phyloP scores from a whole-genome alignment of 2,113 vertebrate genomes.

The Muntiacus reevesi region DNA sequence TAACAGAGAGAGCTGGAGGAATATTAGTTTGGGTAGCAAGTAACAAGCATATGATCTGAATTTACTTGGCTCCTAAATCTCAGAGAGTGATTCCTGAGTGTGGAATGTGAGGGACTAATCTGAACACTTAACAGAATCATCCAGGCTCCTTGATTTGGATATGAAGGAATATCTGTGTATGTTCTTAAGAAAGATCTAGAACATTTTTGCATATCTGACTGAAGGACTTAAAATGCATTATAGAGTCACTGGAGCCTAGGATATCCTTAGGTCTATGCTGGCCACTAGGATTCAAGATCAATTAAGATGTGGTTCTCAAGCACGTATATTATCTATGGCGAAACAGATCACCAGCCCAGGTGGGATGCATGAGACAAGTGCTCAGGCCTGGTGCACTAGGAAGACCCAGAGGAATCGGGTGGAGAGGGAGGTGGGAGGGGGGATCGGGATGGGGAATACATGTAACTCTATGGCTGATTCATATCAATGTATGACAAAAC shows the following conservation, averaged over 20 bases:
- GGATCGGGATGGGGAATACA: no score
- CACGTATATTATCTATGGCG: no score
- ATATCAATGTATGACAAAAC: no score
- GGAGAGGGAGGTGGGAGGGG: no score
- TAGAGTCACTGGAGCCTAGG: background rate
- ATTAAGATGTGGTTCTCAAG: no score
- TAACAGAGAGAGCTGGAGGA: fast-evolving
- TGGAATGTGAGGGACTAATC: background rate
- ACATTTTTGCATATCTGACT: background rate
- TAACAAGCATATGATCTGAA: background rate
- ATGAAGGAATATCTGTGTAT: background rate
- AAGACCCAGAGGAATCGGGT: no score
- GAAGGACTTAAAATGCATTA: background rate
- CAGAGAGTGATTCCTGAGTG: background rate
- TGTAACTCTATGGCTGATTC: no score
- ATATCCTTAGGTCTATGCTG: background rate
- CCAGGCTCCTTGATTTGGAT: background rate
- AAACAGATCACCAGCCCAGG: no score
- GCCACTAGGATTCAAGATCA: background rate
- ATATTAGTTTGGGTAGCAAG: no score
- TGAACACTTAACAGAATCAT: background rate
- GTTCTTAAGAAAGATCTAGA: background rate
- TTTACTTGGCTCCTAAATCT: background rate
- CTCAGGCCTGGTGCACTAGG: no score
- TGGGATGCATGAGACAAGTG: no score